These are phyloP conservation scores for Achatina immaculata DNA, from an alignment of 1,140 invertebrate species.

Conservation along the genomic window DNA sequence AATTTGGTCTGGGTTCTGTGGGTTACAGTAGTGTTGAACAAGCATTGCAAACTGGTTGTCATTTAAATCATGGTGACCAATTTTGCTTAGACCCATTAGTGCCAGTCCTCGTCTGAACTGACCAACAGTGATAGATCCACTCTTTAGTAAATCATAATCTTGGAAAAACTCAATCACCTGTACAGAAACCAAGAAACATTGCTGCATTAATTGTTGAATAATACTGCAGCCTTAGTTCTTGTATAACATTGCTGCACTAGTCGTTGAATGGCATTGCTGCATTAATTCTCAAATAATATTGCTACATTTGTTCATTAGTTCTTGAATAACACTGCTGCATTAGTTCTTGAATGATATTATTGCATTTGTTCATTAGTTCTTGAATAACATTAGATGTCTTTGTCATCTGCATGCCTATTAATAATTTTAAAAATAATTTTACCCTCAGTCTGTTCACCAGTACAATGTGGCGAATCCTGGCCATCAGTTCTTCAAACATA, in stretches of 20 bases:
- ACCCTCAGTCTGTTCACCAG: conserved; percentile 68
- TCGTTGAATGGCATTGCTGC: too few species aligned
- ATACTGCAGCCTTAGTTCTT: too few species aligned
- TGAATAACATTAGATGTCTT: too few species aligned
- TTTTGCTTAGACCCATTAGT: conserved; percentile 66
- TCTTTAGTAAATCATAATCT: conserved; percentile 68
- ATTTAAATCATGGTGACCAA: conserved; percentile 67
- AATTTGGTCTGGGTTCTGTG: conserved; percentile 61
- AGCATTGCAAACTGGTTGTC: conserved; percentile 63
- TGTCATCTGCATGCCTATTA: too few species aligned
- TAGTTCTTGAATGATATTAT: too few species aligned
- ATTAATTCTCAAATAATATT: too few species aligned
- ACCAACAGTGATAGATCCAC: conserved; percentile 64
- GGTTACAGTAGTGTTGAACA: conserved; percentile 62
- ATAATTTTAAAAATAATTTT: too few species aligned
- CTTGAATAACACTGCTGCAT: too few species aligned
- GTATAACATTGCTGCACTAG: too few species aligned
- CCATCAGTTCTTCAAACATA: conserved; percentile 67
- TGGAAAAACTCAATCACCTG: conserved; percentile 67
- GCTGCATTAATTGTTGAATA: background rate
- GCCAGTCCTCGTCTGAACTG: conserved; percentile 68
- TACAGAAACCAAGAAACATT: conserved; percentile 32
- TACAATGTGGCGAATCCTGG: conserved; percentile 67
- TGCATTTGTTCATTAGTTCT: too few species aligned
- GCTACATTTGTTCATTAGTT: background rate